Evolutionary conservation across 2,888 invertebrate species (phyloP), one percentile per base, ranked within the genome.

Genomic region (Noctua janthina): DNA sequence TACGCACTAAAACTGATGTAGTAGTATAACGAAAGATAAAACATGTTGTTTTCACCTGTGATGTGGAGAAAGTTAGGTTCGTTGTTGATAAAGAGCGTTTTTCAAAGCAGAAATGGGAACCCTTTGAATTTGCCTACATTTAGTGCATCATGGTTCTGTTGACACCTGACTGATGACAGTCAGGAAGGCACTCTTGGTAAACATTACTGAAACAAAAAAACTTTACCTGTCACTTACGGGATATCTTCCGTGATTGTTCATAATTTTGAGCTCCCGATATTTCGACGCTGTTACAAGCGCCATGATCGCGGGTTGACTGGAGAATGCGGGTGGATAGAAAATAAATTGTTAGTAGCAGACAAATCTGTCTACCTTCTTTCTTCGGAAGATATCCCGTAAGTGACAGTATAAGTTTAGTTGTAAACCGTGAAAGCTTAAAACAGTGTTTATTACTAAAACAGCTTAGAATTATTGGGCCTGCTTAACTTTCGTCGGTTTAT

Each of bases 1-100:
- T 88, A 81, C 62, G 64, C 78, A 86, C 88, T 89, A 81, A 84
- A 86, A 81, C 51, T 71, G 77, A 74, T 56, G 20, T 74, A 17
- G 62, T 72, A 64, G n/a, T 81, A 74, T 68, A 56, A 64, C 62
- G 59, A 76, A 49, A 74, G 7, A 83, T 80, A 66, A 78, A 80
- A 77, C n/a, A 43, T 73, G 68, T 71, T 79, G 75, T 85, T 77
- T 73, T 66, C 51, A 84, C 71, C 70, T 77, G 62, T 68, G 59
- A 56, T 49, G 20, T 66, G 43, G 6, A 46, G 8, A 56, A 49
- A 39, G 46, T 35, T 7, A 64, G 17, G 13, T n/a, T 79, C 20
- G 3, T 8, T 35, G 13, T n/a, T 29, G 8, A 17, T 10, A 76
- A 59, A 17, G 1, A 51, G 10, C 15, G 1, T 39, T 72, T 66